A percentile compares a stretch with the other conserved stretches of the same genome.
Conservation (phyloP, 2,113 vertebrate species). For the Caranx melampygus region DNA sequence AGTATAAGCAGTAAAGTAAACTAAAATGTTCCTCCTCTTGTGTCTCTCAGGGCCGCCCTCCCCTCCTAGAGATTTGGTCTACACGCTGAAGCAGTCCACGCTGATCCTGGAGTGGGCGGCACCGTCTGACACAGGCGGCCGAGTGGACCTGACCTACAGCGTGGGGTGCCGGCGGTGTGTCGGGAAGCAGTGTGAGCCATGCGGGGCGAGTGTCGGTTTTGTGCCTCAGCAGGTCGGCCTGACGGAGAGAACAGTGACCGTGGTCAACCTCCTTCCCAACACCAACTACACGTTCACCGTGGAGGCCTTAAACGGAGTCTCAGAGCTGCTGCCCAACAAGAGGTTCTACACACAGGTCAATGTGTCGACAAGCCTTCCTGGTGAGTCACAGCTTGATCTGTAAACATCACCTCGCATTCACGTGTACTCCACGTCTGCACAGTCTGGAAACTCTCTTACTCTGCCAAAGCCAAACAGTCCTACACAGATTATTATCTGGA, state of each 20-base stretch:
- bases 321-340: constrained; percentile 83
- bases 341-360: constrained; percentile 89
- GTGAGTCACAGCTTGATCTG: constrained; percentile 76
- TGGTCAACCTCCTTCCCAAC: constrained; percentile 92
- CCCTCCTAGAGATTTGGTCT: constrained; percentile 89
- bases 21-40: background rate
- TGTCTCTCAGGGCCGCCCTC: constrained; percentile 88
- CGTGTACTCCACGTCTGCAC: background rate
- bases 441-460: background rate
- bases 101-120: constrained; percentile 90
- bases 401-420: background rate
- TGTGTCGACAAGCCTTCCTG: constrained; percentile 88
- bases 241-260: constrained; percentile 88
- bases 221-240: constrained; percentile 93
- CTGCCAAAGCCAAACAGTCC: no score
- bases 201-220: constrained; percentile 89
- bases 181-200: constrained; percentile 85
- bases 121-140: constrained; percentile 87
- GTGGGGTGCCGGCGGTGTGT: constrained; percentile 88
- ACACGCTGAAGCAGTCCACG: constrained; percentile 90
- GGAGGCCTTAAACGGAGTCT: constrained; percentile 92
- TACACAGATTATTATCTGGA: no score
- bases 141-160: constrained; percentile 91
- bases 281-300: constrained; percentile 93
- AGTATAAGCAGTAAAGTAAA: background rate